Conservation (phyloP, 2,113 vertebrate species). For the Labeo rohita region DNA sequence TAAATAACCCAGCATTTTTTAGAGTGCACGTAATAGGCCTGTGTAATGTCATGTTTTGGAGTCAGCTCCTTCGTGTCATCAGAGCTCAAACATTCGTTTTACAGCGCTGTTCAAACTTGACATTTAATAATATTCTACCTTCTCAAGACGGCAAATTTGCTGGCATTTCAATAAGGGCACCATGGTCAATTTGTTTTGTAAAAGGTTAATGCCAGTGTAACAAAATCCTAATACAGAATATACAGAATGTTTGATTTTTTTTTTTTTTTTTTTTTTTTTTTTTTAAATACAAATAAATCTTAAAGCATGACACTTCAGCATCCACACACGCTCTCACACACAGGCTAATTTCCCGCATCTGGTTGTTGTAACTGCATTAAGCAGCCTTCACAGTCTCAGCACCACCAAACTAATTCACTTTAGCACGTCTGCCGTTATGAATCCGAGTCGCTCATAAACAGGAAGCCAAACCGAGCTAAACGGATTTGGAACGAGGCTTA, state of each 20-base stretch:
- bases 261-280: not conserved
- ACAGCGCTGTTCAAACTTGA: not conserved
- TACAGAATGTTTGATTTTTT: not conserved
- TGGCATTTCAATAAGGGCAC: not conserved
- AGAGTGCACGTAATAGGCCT: too few species aligned
- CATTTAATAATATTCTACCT: not conserved
- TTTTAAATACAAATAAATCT: not conserved
- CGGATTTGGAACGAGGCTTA: not conserved
- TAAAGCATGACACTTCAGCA: not conserved
- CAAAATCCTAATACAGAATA: not conserved
- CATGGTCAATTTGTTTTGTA: not conserved
- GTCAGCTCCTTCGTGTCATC: too few species aligned
- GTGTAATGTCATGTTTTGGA: too few species aligned
- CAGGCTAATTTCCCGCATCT: constrained; percentile 16
- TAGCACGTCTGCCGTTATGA: not conserved
- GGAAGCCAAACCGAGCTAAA: constrained; percentile 11
- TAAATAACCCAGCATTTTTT: too few species aligned
- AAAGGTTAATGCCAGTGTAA: not conserved
- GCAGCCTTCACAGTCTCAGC: constrained; percentile 22
- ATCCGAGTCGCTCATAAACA: constrained; percentile 29
- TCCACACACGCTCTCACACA: not conserved
- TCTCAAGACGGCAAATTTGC: not conserved
- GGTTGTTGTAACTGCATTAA: constrained; percentile 20
- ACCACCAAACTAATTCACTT: constrained; percentile 37
- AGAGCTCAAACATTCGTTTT: not conserved